Evolutionary conservation across 2,113 vertebrate species (phyloP).

Genomic region (Butastur rufipennis): DNA sequence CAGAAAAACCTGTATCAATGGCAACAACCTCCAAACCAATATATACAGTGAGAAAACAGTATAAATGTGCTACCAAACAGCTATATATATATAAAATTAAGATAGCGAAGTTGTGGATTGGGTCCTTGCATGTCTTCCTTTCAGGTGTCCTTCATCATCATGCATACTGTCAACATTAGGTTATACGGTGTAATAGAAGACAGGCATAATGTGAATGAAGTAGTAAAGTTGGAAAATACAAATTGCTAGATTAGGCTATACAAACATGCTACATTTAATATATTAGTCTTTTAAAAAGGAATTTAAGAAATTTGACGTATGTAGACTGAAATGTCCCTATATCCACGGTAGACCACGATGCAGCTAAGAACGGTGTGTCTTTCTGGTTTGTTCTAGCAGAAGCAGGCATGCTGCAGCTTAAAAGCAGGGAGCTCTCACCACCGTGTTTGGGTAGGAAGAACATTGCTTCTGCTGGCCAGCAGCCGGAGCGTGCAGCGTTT

Average conservation of each 20-base stretch:
- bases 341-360: neutral
- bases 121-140: neutral
- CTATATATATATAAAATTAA: neutral
- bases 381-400: neutral
- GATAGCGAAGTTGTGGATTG: neutral
- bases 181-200: neutral
- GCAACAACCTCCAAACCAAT: neutral
- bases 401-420: neutral
- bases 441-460: fast-evolving
- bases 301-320: neutral
- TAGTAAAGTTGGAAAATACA: neutral
- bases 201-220: neutral
- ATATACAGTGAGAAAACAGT: neutral
- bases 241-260: neutral
- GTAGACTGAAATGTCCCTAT: neutral
- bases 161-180: neutral
- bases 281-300: neutral
- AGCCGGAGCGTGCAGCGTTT: neutral
- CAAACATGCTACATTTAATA: neutral
- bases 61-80: neutral
- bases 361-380: fast-evolving
- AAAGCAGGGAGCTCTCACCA: neutral
- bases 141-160: neutral
- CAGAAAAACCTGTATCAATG: neutral
- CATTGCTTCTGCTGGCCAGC: neutral